phyloP scores from a whole-genome alignment of 2,113 vertebrate genomes.

The Pterocles gutturalis region DNA sequence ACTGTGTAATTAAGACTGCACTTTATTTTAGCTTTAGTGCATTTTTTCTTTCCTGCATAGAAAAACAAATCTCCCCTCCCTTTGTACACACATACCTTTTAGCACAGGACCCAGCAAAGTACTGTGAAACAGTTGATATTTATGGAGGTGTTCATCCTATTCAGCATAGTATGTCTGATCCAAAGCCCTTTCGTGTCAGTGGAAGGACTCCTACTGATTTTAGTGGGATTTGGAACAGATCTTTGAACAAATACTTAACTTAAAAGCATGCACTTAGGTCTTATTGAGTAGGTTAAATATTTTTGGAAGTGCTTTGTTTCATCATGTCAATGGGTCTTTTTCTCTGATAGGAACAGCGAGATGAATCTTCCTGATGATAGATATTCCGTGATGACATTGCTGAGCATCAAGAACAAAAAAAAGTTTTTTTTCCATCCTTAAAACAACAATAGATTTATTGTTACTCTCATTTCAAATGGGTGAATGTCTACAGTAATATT shows the following conservation, averaged over 20 bases:
- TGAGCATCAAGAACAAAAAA: not conserved
- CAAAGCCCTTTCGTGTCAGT: slow-evolving; percentile 32
- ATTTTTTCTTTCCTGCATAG: not conserved
- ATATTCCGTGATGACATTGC: not conserved
- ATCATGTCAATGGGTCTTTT: not conserved
- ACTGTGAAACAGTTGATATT: not conserved
- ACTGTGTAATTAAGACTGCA: not conserved
- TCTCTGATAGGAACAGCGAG: not conserved
- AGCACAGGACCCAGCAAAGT: not conserved
- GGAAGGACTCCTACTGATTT: not conserved
- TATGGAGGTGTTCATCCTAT: not conserved
- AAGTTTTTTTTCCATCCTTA: not conserved
- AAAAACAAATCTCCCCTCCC: not conserved
- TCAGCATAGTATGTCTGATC: not conserved
- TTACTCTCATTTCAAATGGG: not conserved
- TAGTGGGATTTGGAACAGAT: not conserved
- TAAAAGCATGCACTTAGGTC: not conserved
- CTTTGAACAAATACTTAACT: slow-evolving; percentile 17
- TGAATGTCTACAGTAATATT: not conserved
- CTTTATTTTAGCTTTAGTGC: not conserved
- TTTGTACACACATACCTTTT: not conserved
- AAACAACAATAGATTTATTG: not conserved
- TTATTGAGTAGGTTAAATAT: slow-evolving; percentile 38
- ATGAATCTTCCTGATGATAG: not conserved
- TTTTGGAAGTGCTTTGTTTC: slow-evolving; percentile 33